A percentile compares a stretch with the other conserved stretches of the same genome.
phyloP scores from a whole-genome alignment of 2,797 vertebrate genomes.

The Adelosebastes latens region DNA sequence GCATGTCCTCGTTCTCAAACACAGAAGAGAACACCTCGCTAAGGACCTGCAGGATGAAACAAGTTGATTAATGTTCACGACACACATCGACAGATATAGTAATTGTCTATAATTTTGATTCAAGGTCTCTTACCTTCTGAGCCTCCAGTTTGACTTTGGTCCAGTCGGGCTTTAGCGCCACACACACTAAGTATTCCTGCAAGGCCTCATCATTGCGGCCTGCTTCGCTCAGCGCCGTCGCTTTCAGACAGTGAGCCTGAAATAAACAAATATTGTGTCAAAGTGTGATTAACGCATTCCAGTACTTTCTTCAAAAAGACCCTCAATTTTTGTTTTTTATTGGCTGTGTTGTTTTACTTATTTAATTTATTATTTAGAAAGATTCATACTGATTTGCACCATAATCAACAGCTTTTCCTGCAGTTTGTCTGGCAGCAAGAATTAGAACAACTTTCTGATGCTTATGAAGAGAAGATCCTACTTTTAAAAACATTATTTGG shows the following conservation, averaged over 20 bases:
- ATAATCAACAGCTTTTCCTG: too few species aligned
- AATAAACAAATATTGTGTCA: neutral
- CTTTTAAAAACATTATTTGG: too few species aligned
- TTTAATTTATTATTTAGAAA: too few species aligned
- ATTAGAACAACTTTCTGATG: neutral
- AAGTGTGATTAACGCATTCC: too few species aligned
- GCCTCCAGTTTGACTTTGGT: constrained; percentile 88
- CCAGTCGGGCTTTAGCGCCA: constrained; percentile 90
- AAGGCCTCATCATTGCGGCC: constrained; percentile 87
- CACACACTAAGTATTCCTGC: constrained; percentile 90
- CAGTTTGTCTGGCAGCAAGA: neutral
- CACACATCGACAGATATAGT: neutral
- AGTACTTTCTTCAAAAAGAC: too few species aligned
- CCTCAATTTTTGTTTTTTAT: too few species aligned
- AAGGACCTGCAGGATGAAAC: constrained; percentile 80
- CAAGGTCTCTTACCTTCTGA: constrained; percentile 84
- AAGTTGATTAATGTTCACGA: neutral
- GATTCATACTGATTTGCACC: too few species aligned
- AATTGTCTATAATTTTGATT: neutral
- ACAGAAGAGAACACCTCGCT: constrained; percentile 90
- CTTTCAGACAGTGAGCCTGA: constrained; percentile 89
- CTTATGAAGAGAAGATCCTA: neutral
- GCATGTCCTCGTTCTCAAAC: constrained; percentile 85
- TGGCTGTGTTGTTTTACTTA: neutral
- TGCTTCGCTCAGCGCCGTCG: constrained; percentile 85